Evolutionary conservation across 2,797 vertebrate genomes (phyloP).

Genomic region (Silurus lanzhouensis): DNA sequence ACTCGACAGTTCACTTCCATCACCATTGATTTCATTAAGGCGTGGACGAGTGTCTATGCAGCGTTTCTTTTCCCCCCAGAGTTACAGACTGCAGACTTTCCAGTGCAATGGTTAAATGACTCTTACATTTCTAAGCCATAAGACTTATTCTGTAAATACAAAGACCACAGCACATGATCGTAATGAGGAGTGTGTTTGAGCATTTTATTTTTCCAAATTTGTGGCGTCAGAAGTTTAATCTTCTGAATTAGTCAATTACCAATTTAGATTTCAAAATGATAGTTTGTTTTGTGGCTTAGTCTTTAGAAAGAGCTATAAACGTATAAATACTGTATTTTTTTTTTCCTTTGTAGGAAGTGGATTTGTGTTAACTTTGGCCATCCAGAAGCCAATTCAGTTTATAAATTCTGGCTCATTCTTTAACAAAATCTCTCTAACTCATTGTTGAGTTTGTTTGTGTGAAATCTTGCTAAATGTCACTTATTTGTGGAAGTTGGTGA

Average conservation of each 20-base stretch:
- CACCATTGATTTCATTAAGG: slow-evolving; percentile 39
- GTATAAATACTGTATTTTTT: background rate
- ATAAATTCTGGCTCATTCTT: background rate
- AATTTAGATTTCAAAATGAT: background rate
- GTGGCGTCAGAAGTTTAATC: background rate
- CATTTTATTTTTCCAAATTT: background rate
- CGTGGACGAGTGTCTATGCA: background rate
- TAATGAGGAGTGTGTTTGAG: background rate
- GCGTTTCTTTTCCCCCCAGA: too few relatives aligned
- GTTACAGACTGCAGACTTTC: background rate
- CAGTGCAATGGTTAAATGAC: slow-evolving; percentile 18
- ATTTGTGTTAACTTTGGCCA: background rate
- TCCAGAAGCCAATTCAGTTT: background rate
- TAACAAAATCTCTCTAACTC: background rate
- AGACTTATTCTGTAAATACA: background rate
- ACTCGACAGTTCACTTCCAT: slow-evolving; percentile 32
- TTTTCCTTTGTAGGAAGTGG: background rate
- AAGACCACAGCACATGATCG: background rate
- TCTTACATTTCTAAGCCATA: background rate
- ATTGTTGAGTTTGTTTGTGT: background rate
- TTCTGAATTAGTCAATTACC: background rate
- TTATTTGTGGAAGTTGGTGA: background rate
- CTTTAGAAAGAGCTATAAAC: background rate
- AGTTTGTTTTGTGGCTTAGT: background rate
- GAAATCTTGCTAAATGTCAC: background rate